phyloP scores from a whole-genome alignment of 2,113 vertebrate species.

The Phocoena sinus region DNA sequence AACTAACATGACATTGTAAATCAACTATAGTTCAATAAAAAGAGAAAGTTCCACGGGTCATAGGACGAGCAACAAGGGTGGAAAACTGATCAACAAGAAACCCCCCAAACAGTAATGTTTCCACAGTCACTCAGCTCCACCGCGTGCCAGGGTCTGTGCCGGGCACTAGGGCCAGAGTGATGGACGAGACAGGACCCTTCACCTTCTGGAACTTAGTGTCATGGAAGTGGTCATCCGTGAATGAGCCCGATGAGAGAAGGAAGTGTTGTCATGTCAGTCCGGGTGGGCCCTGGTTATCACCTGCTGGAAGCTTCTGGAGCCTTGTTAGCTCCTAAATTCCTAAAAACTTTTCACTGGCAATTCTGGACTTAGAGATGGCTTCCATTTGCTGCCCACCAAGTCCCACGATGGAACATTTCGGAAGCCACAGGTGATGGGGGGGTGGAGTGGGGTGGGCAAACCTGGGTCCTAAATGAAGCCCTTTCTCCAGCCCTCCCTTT shows the following conservation, averaged over 20 bases:
- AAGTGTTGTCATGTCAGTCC: accelerated
- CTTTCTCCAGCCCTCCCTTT: not conserved
- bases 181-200: accelerated
- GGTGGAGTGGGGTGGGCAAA: not conserved
- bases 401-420: not conserved
- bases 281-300: no score
- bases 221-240: not conserved
- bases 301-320: not conserved
- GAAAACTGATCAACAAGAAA: not conserved
- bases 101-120: not conserved
- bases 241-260: not conserved
- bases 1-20: not conserved
- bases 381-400: not conserved
- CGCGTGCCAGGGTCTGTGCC: no score
- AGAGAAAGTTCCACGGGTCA: not conserved
- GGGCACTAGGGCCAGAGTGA: accelerated
- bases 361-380: not conserved
- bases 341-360: not conserved
- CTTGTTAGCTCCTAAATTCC: not conserved
- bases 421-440: not conserved
- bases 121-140: not conserved
- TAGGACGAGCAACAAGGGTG: not conserved
- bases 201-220: accelerated
- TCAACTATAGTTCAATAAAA: not conserved
- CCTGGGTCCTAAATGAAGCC: not conserved